Percentiles rank a stretch among this genome's conserved stretches.
These are phyloP conservation scores for Oscheius sp. DNA, from an alignment of 2,888 invertebrate genomes.

Conservation along the genomic window DNA sequence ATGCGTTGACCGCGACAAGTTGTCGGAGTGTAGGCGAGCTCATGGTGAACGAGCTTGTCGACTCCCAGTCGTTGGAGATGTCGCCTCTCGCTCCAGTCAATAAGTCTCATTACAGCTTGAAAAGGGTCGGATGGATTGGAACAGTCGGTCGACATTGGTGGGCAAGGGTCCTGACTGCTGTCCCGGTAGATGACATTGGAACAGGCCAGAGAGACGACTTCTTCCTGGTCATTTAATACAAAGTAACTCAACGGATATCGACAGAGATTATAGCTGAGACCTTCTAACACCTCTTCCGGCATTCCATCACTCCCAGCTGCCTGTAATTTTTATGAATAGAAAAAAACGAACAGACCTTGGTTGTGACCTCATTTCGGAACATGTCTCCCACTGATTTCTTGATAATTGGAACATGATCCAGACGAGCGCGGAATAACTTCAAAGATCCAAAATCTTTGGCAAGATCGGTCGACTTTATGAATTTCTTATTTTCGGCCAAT, in stretches of 20 bases:
- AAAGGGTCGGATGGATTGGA: conserved; percentile 2
- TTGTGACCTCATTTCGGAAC: conserved; percentile 3
- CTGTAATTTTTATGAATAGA: neutral
- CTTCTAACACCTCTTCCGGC: neutral
- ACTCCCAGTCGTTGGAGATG: conserved; percentile 11
- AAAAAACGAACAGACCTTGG: neutral
- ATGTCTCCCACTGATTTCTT: conserved; percentile 4
- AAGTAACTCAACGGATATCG: conserved; percentile 21
- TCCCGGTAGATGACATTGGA: conserved; percentile 10
- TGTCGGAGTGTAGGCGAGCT: conserved; percentile 11
- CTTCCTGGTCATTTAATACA: neutral
- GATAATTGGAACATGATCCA: conserved; percentile 3
- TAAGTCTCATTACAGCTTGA: neutral
- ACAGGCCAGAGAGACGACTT: neutral
- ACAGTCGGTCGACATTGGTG: neutral
- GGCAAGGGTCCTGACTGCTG: conserved; percentile 10
- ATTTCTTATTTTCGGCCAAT: conserved; percentile 3
- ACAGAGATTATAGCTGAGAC: neutral
- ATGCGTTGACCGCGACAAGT: conserved; percentile 3
- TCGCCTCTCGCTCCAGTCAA: neutral
- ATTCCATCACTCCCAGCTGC: neutral
- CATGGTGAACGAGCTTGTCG: conserved; percentile 15
- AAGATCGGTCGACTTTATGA: neutral
- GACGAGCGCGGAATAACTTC: conserved; percentile 21
- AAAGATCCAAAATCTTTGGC: conserved; percentile 7